Evolutionary conservation across 2,888 invertebrate genomes (phyloP).

Genomic region (Polietes domitor): DNA sequence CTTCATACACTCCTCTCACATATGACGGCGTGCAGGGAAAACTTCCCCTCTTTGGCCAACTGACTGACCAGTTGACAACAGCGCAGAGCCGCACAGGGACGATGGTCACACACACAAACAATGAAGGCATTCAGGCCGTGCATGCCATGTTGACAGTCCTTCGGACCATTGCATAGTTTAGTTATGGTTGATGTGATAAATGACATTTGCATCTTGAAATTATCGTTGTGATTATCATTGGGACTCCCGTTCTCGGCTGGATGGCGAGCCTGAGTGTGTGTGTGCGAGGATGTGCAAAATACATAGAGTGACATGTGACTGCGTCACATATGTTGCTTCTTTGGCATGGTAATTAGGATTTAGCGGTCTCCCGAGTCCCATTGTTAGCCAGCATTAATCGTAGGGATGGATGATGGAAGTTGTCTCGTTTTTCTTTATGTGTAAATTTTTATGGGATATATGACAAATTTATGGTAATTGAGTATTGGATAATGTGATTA

Average conservation of each 20-base stretch:
- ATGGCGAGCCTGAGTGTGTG: not conserved
- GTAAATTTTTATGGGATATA: constrained; percentile 27
- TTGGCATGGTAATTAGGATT: constrained; percentile 43
- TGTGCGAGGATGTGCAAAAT: constrained; percentile 12
- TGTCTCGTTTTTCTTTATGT: constrained; percentile 14
- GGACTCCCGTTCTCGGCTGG: not conserved
- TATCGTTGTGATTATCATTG: constrained; percentile 37
- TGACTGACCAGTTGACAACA: constrained; percentile 25
- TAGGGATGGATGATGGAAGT: constrained; percentile 24
- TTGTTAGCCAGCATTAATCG: constrained; percentile 33
- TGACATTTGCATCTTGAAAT: constrained; percentile 59
- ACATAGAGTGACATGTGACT: constrained; percentile 37
- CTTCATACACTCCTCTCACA: not conserved
- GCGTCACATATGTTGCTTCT: constrained; percentile 37
- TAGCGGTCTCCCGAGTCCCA: constrained; percentile 40
- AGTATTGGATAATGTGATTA: constrained; percentile 47
- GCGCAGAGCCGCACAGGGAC: constrained; percentile 12
- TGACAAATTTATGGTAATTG: constrained; percentile 60
- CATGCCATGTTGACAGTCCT: constrained; percentile 7
- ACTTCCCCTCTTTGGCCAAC: constrained; percentile 39
- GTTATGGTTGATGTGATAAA: constrained; percentile 51
- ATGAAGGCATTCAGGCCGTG: not conserved
- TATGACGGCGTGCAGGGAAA: constrained; percentile 5
- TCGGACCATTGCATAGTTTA: constrained; percentile 37
- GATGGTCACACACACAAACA: constrained; percentile 1